A percentile compares a stretch with the other conserved stretches of the same genome.
Evolutionary conservation across 1,140 invertebrate genomes (phyloP).

Genomic region (Littorina saxatilis): DNA sequence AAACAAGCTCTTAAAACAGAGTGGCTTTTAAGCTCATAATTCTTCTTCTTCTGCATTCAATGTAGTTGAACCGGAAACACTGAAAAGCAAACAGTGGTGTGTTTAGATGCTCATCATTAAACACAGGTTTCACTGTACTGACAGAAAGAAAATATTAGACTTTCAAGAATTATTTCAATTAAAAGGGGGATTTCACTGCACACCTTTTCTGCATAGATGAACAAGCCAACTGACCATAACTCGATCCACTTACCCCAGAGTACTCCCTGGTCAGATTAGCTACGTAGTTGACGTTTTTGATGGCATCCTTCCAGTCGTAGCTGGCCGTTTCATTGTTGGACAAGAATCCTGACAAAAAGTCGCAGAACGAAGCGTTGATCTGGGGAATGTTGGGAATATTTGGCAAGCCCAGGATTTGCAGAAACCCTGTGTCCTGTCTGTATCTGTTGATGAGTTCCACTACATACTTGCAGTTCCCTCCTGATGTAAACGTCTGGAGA

Average conservation of each 20-base stretch:
- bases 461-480: neutral
- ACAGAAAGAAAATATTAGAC: too few relatives aligned
- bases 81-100: too few relatives aligned
- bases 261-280: slow-evolving; percentile 88
- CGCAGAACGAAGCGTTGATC: slow-evolving; percentile 38
- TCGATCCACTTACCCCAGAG: slow-evolving; percentile 68
- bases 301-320: slow-evolving; percentile 55
- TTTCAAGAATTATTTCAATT: too few relatives aligned
- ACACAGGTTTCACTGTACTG: too few relatives aligned
- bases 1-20: too few relatives aligned
- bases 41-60: too few relatives aligned
- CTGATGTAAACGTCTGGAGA: neutral
- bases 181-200: too few relatives aligned
- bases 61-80: too few relatives aligned
- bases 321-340: slow-evolving; percentile 25
- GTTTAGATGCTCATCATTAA: too few relatives aligned
- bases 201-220: too few relatives aligned
- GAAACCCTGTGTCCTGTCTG: neutral
- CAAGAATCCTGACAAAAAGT: slow-evolving; percentile 39
- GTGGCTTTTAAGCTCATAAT: too few relatives aligned
- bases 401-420: neutral
- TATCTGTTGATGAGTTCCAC: neutral
- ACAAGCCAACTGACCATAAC: too few relatives aligned
- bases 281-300: slow-evolving; percentile 47
- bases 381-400: neutral